Percentiles rank a stretch among this genome's conserved stretches.
phyloP scores from a whole-genome alignment of 2,113 vertebrate species.

The Silurus glanis region DNA sequence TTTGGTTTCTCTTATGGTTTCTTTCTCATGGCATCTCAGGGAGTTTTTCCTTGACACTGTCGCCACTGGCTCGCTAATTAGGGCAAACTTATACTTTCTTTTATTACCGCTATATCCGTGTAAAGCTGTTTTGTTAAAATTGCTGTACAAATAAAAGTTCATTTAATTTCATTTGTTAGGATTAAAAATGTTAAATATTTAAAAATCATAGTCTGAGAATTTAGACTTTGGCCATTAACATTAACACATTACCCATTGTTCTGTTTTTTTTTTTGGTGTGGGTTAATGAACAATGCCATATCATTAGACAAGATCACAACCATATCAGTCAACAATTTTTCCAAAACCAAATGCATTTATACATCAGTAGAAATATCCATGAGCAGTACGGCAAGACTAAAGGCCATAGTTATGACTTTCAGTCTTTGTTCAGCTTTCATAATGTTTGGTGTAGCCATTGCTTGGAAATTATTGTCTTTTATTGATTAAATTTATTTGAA shows the following conservation, averaged over 20 bases:
- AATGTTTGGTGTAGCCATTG: not conserved
- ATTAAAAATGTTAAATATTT: not conserved
- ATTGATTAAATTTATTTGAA: not conserved
- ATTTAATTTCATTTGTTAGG: not conserved
- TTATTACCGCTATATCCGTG: too few species aligned
- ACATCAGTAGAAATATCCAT: not conserved
- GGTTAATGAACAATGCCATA: not conserved
- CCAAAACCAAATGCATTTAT: not conserved
- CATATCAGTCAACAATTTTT: not conserved
- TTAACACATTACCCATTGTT: too few species aligned
- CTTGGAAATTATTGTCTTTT: not conserved
- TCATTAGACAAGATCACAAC: not conserved
- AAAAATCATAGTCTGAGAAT: not conserved
- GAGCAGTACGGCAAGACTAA: not conserved
- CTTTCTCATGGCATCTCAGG: too few species aligned
- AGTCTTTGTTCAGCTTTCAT: conserved; percentile 7
- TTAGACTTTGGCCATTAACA: too few species aligned
- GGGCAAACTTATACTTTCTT: too few species aligned
- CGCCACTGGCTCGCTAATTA: too few species aligned
- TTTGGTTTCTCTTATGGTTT: too few species aligned
- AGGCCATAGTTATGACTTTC: not conserved
- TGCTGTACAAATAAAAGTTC: too few species aligned
- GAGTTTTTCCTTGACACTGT: too few species aligned
- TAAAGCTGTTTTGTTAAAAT: too few species aligned
- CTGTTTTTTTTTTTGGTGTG: not conserved